Conservation (phyloP, 2,888 invertebrate genomes). For the Drosophila yooni region DNA sequence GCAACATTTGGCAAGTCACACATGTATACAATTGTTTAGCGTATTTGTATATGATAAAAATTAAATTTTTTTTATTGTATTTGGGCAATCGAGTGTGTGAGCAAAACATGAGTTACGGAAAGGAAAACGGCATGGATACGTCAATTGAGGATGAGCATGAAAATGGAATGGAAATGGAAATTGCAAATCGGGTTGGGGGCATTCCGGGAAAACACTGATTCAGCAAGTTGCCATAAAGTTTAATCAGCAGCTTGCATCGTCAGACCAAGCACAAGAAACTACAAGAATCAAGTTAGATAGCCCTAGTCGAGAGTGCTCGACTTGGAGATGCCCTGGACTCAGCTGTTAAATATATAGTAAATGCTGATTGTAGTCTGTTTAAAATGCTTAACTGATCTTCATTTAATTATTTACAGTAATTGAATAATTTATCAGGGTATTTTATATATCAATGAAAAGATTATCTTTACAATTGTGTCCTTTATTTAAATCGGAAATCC, state of each 20-base stretch:
- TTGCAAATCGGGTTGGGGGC: constrained; percentile 11
- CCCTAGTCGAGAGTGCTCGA: background rate
- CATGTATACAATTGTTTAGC: constrained; percentile 64
- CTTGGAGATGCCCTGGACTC: background rate
- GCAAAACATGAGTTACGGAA: constrained; percentile 14
- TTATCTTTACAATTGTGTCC: background rate
- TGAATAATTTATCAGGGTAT: background rate
- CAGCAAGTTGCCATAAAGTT: constrained; percentile 83
- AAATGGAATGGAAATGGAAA: constrained; percentile 6
- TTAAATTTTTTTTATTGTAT: constrained; percentile 43
- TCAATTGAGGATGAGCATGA: constrained; percentile 9
- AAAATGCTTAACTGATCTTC: background rate
- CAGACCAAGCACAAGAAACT: constrained; percentile 34
- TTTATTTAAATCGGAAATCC: background rate
- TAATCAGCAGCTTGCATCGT: constrained; percentile 81
- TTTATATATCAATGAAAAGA: background rate
- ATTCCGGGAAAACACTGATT: constrained; percentile 66
- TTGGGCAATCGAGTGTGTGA: constrained; percentile 43
- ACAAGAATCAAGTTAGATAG: background rate
- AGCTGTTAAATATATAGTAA: background rate
- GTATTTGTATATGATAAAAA: constrained; percentile 72
- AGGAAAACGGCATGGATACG: background rate
- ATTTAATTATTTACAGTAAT: background rate
- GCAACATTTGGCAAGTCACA: constrained; percentile 18
- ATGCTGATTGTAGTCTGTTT: background rate